phyloP scores from a whole-genome alignment of 1,140 invertebrate species.

The Drosophila bocqueti region DNA sequence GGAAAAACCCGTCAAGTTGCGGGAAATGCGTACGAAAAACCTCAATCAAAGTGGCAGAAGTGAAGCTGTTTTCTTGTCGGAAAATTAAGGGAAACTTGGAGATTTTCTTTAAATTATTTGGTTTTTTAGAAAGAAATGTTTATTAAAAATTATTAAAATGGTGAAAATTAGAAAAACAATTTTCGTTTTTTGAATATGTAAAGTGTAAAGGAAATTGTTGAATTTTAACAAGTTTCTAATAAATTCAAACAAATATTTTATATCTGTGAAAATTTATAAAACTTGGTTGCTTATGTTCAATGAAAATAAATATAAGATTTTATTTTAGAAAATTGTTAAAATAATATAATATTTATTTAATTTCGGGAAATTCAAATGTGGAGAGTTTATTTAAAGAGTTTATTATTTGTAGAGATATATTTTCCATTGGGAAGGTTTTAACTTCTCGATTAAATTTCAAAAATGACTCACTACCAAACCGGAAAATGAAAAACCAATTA shows the following conservation, averaged over 20 bases:
- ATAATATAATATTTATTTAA: background rate
- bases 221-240: background rate
- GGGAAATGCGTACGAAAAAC: slow-evolving; percentile 18
- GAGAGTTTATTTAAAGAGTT: too few relatives aligned
- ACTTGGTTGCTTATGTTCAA: background rate
- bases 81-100: background rate
- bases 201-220: background rate
- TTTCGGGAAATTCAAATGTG: background rate
- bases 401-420: background rate
- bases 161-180: background rate
- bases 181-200: background rate
- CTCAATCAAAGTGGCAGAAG: slow-evolving; percentile 18
- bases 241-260: background rate
- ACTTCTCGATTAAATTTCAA: background rate
- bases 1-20: slow-evolving; percentile 17
- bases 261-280: background rate
- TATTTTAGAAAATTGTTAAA: background rate
- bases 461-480: background rate
- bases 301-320: background rate
- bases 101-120: background rate
- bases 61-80: background rate
- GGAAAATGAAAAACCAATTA: background rate
- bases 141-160: too few relatives aligned
- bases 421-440: background rate
- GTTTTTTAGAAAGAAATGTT: too few relatives aligned